These are phyloP conservation scores for Campoletis sonorensis DNA, from an alignment of 1,140 invertebrate genomes.

Conservation along the genomic window DNA sequence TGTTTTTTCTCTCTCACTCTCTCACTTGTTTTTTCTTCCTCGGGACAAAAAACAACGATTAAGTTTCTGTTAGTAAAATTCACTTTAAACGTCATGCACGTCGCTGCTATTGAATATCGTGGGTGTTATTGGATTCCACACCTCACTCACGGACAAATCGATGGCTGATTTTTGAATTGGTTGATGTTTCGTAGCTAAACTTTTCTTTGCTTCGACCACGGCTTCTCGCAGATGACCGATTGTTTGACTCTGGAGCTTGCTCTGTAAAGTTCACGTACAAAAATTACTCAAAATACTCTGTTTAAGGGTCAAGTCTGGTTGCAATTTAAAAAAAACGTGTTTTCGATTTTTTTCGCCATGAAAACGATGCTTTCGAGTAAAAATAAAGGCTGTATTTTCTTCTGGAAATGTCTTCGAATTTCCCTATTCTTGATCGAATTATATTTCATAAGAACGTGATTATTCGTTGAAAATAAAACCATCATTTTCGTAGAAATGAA, in stretches of 20 bases:
- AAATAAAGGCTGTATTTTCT: too few relatives aligned
- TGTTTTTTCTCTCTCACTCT: not conserved
- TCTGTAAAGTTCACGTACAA: conserved; percentile 61
- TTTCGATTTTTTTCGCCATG: too few relatives aligned
- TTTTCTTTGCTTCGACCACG: conserved; percentile 71
- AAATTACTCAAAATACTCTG: too few relatives aligned
- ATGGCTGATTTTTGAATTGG: conserved; percentile 68
- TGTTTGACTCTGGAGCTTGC: conserved; percentile 71
- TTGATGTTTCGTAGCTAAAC: conserved; percentile 61
- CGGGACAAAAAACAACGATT: conserved; percentile 9
- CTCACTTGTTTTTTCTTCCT: not conserved
- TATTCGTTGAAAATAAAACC: too few relatives aligned
- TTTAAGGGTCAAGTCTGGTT: too few relatives aligned
- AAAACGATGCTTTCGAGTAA: too few relatives aligned
- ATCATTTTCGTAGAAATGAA: too few relatives aligned
- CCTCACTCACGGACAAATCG: conserved; percentile 68
- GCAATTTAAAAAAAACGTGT: too few relatives aligned
- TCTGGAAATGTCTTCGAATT: too few relatives aligned
- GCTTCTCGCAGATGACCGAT: conserved; percentile 72
- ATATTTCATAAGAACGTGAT: too few relatives aligned
- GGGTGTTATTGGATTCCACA: conserved; percentile 69
- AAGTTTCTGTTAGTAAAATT: conserved; percentile 35
- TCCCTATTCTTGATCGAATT: too few relatives aligned
- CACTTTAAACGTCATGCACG: conserved; percentile 74
- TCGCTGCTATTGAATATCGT: conserved; percentile 70